These are phyloP conservation scores for Fukomys damarensis DNA, from an alignment of 2,113 vertebrate species.

Conservation along the genomic window DNA sequence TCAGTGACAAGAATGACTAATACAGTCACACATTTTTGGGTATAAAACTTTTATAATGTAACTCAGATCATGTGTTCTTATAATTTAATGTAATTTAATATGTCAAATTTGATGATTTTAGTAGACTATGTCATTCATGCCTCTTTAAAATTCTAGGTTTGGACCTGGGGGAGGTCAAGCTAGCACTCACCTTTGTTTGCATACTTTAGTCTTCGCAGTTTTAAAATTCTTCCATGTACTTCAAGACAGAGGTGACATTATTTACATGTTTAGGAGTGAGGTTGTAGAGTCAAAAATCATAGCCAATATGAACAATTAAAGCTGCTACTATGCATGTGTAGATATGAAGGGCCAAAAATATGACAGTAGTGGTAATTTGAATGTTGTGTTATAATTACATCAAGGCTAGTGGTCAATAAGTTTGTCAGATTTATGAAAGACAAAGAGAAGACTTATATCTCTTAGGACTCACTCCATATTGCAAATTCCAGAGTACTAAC, in stretches of 20 bases:
- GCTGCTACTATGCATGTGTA: neutral
- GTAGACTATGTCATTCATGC: neutral
- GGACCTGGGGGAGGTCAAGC: neutral
- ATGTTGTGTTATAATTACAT: neutral
- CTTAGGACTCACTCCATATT: conserved; percentile 15
- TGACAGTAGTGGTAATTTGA: neutral
- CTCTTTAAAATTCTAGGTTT: neutral
- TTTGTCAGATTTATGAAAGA: neutral
- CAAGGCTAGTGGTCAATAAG: neutral
- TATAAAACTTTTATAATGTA: neutral
- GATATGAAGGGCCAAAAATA: neutral
- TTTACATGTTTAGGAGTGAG: neutral
- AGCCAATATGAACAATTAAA: neutral
- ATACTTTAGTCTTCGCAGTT: neutral
- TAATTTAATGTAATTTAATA: conserved; percentile 14
- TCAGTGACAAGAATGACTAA: neutral
- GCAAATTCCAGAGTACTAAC: neutral
- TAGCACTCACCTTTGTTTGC: neutral
- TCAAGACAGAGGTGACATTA: neutral
- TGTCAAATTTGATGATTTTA: conserved; percentile 13
- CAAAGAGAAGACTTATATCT: neutral
- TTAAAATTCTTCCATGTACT: conserved; percentile 35
- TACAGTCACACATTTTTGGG: conserved; percentile 32
- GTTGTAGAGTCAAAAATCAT: neutral
- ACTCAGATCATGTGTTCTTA: neutral